Conservation (phyloP, 2,888 invertebrate species). For the Argyresthia goedartella region DNA sequence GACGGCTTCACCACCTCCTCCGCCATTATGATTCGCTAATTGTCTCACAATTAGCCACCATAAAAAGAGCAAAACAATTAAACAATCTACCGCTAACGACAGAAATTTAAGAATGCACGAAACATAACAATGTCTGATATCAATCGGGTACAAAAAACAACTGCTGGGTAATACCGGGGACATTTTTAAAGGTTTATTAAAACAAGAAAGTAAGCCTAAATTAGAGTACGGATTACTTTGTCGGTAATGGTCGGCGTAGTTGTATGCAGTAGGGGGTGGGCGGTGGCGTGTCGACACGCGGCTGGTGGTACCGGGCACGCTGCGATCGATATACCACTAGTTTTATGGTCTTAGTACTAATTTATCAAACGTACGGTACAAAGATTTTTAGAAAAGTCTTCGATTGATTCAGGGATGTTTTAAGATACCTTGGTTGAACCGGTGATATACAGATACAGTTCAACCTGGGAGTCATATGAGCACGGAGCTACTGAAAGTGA, state of each 20-base stretch:
- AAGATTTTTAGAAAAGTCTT: no score
- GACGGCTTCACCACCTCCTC: constrained; percentile 34
- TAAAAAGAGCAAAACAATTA: not conserved
- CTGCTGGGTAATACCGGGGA: constrained; percentile 54
- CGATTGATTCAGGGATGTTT: no score
- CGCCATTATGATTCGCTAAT: constrained; percentile 23
- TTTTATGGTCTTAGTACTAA: not conserved
- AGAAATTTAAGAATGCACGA: constrained; percentile 7
- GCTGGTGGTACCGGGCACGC: constrained; percentile 26
- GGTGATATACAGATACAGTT: no score
- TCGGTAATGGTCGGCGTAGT: constrained; percentile 59
- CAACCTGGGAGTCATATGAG: no score
- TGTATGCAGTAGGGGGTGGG: constrained; percentile 24
- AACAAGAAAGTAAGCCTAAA: constrained; percentile 62
- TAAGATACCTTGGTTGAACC: no score
- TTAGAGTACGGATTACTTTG: constrained; percentile 59
- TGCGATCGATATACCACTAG: constrained; percentile 9
- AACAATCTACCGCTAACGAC: not conserved
- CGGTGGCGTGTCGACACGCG: constrained; percentile 39
- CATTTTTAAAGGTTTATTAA: constrained; percentile 62
- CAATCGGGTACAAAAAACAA: constrained; percentile 62
- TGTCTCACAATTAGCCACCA: not conserved
- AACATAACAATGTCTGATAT: constrained; percentile 39
- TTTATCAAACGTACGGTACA: no score
- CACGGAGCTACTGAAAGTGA: no score